Evolutionary conservation across 2,113 vertebrate species (phyloP).

Genomic region (Limnothrissa miodon): DNA sequence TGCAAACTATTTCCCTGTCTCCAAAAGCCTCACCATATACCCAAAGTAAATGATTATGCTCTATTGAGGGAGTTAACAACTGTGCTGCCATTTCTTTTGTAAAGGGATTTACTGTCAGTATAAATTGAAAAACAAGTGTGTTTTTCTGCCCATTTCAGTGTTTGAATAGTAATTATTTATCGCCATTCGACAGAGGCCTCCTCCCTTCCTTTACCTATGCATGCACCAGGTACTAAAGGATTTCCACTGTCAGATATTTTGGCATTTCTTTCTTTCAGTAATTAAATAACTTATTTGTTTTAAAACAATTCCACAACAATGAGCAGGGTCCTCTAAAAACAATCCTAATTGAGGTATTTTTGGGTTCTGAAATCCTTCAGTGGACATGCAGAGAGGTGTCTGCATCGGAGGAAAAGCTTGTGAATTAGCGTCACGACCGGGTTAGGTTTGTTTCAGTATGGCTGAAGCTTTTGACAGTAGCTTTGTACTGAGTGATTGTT

Average conservation of each 20-base stretch:
- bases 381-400: slow-evolving; percentile 45
- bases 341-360: slow-evolving; percentile 75
- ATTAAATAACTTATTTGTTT: background rate
- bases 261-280: background rate
- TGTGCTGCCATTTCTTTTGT: background rate
- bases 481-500: slow-evolving; percentile 79
- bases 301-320: slow-evolving; percentile 60
- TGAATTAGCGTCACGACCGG: slow-evolving; percentile 66
- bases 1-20: too few relatives aligned
- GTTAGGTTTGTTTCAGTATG: slow-evolving; percentile 68
- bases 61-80: background rate
- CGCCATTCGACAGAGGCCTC: slow-evolving; percentile 17
- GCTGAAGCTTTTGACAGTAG: slow-evolving; percentile 72
- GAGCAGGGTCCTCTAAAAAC: slow-evolving; percentile 69
- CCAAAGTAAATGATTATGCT: background rate
- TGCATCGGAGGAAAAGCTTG: slow-evolving; percentile 56
- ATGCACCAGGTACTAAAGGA: slow-evolving; percentile 33
- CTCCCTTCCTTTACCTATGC: slow-evolving; percentile 52
- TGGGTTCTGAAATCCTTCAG: slow-evolving; percentile 63
- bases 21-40: too few relatives aligned
- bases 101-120: background rate
- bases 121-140: background rate
- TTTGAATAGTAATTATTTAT: background rate
- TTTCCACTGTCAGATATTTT: background rate
- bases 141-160: background rate